A percentile compares a stretch with the other conserved stretches of the same genome.
These are phyloP conservation scores for Sminthurides aquaticus DNA, from an alignment of 2,888 invertebrate species.

Conservation along the genomic window DNA sequence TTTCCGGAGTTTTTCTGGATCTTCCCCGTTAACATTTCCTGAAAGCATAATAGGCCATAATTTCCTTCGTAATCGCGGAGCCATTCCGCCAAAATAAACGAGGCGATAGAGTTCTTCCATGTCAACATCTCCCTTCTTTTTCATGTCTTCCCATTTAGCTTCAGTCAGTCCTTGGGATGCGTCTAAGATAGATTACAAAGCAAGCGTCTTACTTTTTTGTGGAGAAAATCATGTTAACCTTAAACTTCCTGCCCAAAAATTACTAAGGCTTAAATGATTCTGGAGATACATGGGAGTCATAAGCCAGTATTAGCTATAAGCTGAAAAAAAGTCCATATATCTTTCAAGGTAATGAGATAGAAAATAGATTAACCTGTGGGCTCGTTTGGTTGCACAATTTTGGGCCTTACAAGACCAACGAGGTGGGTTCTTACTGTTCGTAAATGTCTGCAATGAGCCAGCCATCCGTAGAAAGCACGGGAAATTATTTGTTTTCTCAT, in stretches of 20 bases:
- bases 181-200: too few species aligned
- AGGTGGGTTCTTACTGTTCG: constrained; percentile 87
- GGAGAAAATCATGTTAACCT: too few species aligned
- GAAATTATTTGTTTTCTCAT: constrained; percentile 93
- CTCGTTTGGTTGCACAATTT: constrained; percentile 56
- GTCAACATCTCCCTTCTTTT: constrained; percentile 51
- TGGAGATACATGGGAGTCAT: too few species aligned
- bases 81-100: constrained; percentile 81
- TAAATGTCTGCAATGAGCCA: constrained; percentile 86
- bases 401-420: constrained; percentile 64
- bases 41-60: constrained; percentile 43
- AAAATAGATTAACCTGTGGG: too few species aligned
- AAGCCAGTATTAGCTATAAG: too few species aligned
- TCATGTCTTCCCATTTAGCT: constrained; percentile 64
- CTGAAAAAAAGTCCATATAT: too few species aligned
- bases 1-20: constrained; percentile 31
- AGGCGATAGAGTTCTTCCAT: constrained; percentile 67
- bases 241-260: too few species aligned
- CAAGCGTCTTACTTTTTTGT: too few species aligned
- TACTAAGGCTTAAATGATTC: too few species aligned
- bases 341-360: too few species aligned
- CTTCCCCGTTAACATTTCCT: constrained; percentile 35
- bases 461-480: constrained; percentile 92
- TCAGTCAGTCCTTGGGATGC: constrained; percentile 59
- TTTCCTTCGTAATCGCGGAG: constrained; percentile 64